phyloP scores from a whole-genome alignment of 2,888 invertebrate species.

The Chymomyza fuscimana region DNA sequence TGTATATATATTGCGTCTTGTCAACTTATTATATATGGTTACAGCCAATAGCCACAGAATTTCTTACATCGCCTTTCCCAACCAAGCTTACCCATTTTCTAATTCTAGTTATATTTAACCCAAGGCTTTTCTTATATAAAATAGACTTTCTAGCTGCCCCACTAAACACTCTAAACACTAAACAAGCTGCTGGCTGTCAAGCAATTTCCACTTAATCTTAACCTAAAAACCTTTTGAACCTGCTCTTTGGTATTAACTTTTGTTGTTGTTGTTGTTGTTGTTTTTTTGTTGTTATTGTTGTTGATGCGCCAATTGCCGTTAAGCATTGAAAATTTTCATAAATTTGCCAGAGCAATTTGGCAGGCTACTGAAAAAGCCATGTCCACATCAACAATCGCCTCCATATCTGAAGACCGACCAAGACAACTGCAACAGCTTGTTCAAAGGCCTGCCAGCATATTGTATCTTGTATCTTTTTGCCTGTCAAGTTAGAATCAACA shows the following conservation, averaged over 20 bases:
- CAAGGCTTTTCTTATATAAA: neutral
- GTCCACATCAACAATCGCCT: constrained; percentile 18
- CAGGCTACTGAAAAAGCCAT: constrained; percentile 45
- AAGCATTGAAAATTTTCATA: constrained; percentile 50
- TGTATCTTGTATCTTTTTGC: constrained; percentile 7
- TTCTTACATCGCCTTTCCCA: neutral
- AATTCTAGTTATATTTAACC: neutral
- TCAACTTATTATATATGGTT: no score
- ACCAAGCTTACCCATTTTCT: neutral
- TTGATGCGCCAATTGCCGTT: constrained; percentile 43
- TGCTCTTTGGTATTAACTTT: constrained; percentile 13
- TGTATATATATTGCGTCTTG: no score
- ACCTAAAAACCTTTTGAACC: constrained; percentile 65
- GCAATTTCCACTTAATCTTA: constrained; percentile 37
- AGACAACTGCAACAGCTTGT: constrained; percentile 9
- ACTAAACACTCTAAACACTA: constrained; percentile 29
- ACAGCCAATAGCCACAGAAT: neutral
- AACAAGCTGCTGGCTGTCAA: constrained; percentile 37
- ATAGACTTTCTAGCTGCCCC: constrained; percentile 10
- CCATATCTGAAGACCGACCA: neutral
- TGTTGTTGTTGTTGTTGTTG: constrained; percentile 8
- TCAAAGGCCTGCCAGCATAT: constrained; percentile 9
- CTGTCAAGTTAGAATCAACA: constrained; percentile 27
- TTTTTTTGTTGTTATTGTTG: neutral
- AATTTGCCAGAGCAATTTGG: constrained; percentile 56